These are phyloP conservation scores for Oscheius sp. DNA, from an alignment of 1,140 invertebrate species.

Conservation along the genomic window DNA sequence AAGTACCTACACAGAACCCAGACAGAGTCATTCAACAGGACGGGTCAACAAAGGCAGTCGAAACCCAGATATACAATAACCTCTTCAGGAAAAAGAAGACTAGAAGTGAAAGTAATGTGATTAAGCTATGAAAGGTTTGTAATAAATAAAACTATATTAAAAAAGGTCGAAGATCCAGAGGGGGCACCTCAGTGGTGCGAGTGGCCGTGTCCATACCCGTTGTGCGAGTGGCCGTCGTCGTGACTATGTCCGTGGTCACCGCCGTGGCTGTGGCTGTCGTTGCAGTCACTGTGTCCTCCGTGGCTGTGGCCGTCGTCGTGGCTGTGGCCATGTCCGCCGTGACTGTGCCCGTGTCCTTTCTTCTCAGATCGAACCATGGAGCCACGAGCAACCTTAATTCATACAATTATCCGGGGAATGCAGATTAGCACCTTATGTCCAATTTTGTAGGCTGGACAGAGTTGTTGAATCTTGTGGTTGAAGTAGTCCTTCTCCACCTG, in stretches of 20 bases:
- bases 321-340: conserved; percentile 9
- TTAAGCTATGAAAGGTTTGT: too few species aligned
- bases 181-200: background rate
- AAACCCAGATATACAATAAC: background rate
- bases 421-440: conserved; percentile 18
- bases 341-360: conserved; percentile 12
- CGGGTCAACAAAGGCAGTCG: background rate
- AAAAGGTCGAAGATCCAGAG: too few species aligned
- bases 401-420: background rate
- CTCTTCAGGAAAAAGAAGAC: background rate
- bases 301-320: conserved; percentile 37
- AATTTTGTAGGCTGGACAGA: conserved; percentile 24
- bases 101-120: background rate
- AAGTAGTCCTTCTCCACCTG: conserved; percentile 43
- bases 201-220: conserved; percentile 22
- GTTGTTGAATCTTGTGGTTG: conserved; percentile 26
- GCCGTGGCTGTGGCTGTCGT: conserved; percentile 2
- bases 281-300: conserved; percentile 17
- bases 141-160: too few species aligned
- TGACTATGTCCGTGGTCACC: conserved; percentile 35
- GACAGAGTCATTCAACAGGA: background rate
- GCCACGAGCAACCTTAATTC: conserved; percentile 17
- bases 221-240: conserved; percentile 34
- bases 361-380: conserved; percentile 12
- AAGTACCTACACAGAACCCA: too few species aligned